Conservation (phyloP, 1,140 invertebrate species). For the Oreohelix idahoensis region DNA sequence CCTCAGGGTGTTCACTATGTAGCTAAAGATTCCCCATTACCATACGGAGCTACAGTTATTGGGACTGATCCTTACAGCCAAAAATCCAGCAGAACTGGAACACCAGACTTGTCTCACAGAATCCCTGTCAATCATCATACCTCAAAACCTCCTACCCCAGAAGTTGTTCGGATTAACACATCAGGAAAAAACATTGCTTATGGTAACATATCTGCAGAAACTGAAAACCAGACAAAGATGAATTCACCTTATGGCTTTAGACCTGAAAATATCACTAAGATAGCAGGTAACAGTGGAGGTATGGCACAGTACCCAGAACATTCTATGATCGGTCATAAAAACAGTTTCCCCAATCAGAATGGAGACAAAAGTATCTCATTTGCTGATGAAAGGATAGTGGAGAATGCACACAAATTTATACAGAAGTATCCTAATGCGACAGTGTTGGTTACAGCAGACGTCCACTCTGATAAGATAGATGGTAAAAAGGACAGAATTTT, state of each 20-base stretch:
- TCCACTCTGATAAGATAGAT: conserved; percentile 47
- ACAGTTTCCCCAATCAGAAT: not conserved
- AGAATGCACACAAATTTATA: conserved; percentile 65
- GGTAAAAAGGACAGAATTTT: conserved; percentile 27
- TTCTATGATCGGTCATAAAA: not conserved
- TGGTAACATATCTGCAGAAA: conserved; percentile 50
- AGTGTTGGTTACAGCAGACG: conserved; percentile 65
- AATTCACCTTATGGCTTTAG: conserved; percentile 65
- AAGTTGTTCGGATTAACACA: conserved; percentile 63
- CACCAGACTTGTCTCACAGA: conserved; percentile 40
- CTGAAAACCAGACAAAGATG: conserved; percentile 41
- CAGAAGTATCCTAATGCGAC: conserved; percentile 69
- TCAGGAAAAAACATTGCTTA: conserved; percentile 51
- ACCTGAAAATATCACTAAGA: conserved; percentile 62
- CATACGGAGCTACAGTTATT: not conserved
- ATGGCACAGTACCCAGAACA: not conserved
- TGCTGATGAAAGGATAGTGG: conserved; percentile 65
- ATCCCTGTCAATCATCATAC: conserved; percentile 35
- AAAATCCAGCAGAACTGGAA: not conserved
- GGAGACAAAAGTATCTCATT: conserved; percentile 57
- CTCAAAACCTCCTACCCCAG: conserved; percentile 46
- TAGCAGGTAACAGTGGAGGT: conserved; percentile 45
- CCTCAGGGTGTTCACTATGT: conserved; percentile 35
- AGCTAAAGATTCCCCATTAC: not conserved
- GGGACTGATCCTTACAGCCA: not conserved